Evolutionary conservation across 2,888 invertebrate genomes (phyloP).

Genomic region (Blera fallax): DNA sequence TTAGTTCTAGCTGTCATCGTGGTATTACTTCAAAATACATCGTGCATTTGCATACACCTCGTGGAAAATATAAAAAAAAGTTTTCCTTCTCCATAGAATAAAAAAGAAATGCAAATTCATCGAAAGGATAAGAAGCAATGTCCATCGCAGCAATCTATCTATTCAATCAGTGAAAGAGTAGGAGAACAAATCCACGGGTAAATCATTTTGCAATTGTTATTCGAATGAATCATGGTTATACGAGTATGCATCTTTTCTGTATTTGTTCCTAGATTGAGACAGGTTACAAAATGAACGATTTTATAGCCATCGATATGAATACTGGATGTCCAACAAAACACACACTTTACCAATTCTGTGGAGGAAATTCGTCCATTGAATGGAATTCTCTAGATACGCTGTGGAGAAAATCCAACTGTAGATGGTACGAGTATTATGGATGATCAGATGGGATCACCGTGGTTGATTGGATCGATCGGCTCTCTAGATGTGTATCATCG

Average conservation of each 20-base stretch:
- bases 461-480: conserved; percentile 15
- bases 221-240: conserved; percentile 4
- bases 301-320: conserved; percentile 4
- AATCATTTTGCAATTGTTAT: conserved; percentile 43
- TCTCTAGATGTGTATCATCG: conserved; percentile 8
- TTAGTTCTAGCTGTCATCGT: conserved; percentile 23
- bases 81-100: not conserved
- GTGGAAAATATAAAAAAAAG: conserved; percentile 8
- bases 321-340: conserved; percentile 10
- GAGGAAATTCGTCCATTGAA: not conserved
- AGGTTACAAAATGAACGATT: conserved; percentile 39
- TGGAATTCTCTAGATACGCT: not conserved
- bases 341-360: not conserved
- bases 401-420: not conserved
- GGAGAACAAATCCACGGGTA: conserved; percentile 36
- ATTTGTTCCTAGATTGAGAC: not conserved
- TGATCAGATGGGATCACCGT: conserved; percentile 45
- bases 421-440: conserved; percentile 3
- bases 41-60: conserved; percentile 13
- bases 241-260: not conserved
- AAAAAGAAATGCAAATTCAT: conserved; percentile 41
- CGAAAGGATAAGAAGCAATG: conserved; percentile 1
- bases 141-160: not conserved
- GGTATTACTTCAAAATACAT: not conserved
- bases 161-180: not conserved